Base-by-base conservation (phyloP, 2,888 invertebrate genomes). In the Philereme vetulata region DNA sequence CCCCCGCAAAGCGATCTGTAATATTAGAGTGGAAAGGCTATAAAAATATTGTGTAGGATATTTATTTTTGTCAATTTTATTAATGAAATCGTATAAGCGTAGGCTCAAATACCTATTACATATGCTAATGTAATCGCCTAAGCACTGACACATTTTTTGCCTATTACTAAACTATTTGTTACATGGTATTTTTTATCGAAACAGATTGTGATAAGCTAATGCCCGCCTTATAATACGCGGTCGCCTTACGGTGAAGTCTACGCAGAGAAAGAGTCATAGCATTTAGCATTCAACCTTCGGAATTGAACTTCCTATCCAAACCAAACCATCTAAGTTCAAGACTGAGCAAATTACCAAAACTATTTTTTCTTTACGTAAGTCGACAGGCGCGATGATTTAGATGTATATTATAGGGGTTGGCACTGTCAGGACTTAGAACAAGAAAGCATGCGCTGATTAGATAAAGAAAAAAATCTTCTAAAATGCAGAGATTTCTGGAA, bases 91-190 rank as follows among this genome's bases (percentile, higher is more conserved):
- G 5, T 7, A 4, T 8, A 43, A 43, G 11, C 43, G 11, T 43
- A 11, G 43, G 11, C 11, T 43, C 43, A 11, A 43, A 11, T 43
- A 11, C 5, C 2, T 11, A 43, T 43, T 11, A 40, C 4, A 11
- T 11, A 43, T 43, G 43, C 43, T 43, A 43, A 43, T 43, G 11
- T 4, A 5, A 43, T 11, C 11, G 10, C 5, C 43, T 11, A 43
- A 43, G 5, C 11, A 11, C 43, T 43, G 43, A 43, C 40, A 9
- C 8, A n/a, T 49, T 51, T 51, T 42, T 33, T 43, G 11, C 11
- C 43, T 4, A 43, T 43, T 11, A 43, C 40, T n/a, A 40, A 40
- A 40, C 40, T 40, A 9, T 40, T 4, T 40, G 9, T 9, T 3
- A 1, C 43, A 9, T 43, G 5, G 4, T 40, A 40, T 43, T 43